Base-by-base conservation (phyloP, 2,797 vertebrate genomes). In the Gambelia wislizenii region DNA sequence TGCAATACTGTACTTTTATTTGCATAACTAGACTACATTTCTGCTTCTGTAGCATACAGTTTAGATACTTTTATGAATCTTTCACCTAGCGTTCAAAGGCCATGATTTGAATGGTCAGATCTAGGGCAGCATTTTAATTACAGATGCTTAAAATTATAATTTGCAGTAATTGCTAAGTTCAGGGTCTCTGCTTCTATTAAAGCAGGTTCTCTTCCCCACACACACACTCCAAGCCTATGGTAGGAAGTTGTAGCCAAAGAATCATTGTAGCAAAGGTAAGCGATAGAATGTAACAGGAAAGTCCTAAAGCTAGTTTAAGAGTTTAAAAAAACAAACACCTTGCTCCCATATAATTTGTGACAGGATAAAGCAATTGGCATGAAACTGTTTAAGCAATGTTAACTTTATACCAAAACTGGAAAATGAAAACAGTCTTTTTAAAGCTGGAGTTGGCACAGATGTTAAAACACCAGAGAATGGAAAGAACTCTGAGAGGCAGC, bases 401-500 rank as follows among this genome's bases (percentile, higher is more conserved):
- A 86, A 86, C 69, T 54, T 47, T 47, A 47, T 75, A 78, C 44
- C 78, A 54, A 74, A 33, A 36, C 33, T 13, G 36, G n/a, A 52
- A 47, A 64, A 33, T 7, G n/a, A 74, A 74, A 72, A 72, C 27
- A 22, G 12, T 6, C 44, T 49, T 69, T 72, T 85, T 36, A 72
- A 67, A 79, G 9, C 0, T 0, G 39, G 47, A 30, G 74, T 39
- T 74, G 67, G 27, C 76, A 72, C 54, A 36, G 27, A n/a, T 69
- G 70, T 75, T 61, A 84, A 75, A 82, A 89, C 72, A 47, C 49
- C 54, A 82, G 52, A n/a, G 13, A 54, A 76, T 49, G 36, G 6
- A 54, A 80, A 52, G 69, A 49, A 54, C 44, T 49, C 30, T 22
- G 83, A 80, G 76, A 79, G 86, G 89, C 86, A 91, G 89, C 89